phyloP scores from a whole-genome alignment of 2,888 invertebrate species.

The Hirtodrosophila histrioides region DNA sequence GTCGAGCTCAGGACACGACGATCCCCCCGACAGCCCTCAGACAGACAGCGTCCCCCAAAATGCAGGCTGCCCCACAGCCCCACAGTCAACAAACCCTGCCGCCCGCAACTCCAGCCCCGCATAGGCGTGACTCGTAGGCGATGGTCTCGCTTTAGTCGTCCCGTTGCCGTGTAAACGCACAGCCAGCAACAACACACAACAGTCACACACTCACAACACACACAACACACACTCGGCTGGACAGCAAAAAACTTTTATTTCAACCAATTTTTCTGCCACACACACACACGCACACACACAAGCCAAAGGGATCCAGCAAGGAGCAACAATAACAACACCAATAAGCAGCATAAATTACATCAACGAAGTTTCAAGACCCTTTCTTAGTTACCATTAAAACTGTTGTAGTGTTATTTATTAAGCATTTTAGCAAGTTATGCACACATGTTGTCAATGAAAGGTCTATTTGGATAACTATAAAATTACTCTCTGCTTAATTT shows the following conservation, averaged over 20 bases:
- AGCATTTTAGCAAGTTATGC: too few relatives aligned
- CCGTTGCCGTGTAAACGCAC: slow-evolving; percentile 44
- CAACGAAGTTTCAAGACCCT: slow-evolving; percentile 8
- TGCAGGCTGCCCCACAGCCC: background rate
- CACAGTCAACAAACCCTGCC: background rate
- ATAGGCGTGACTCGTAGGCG: slow-evolving; percentile 48
- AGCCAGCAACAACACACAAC: slow-evolving; percentile 11
- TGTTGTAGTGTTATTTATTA: background rate
- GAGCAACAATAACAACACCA: slow-evolving; percentile 9
- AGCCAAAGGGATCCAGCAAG: slow-evolving; percentile 7
- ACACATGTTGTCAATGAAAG: too few relatives aligned
- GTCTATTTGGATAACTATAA: too few relatives aligned
- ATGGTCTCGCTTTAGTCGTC: slow-evolving; percentile 13
- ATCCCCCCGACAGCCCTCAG: background rate
- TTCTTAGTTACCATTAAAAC: background rate
- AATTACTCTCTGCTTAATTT: too few relatives aligned
- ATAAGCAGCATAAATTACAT: background rate
- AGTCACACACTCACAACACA: slow-evolving; percentile 6
- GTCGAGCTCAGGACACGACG: slow-evolving; percentile 28
- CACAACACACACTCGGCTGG: slow-evolving; percentile 21
- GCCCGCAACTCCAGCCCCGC: background rate
- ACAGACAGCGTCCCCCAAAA: slow-evolving; percentile 5
- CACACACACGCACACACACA: slow-evolving; percentile 9
- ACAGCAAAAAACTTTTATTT: slow-evolving; percentile 44
- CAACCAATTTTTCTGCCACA: slow-evolving; percentile 36